Base-by-base conservation (phyloP, 2,797 vertebrate genomes). In the Pseudochromis fuscus region DNA sequence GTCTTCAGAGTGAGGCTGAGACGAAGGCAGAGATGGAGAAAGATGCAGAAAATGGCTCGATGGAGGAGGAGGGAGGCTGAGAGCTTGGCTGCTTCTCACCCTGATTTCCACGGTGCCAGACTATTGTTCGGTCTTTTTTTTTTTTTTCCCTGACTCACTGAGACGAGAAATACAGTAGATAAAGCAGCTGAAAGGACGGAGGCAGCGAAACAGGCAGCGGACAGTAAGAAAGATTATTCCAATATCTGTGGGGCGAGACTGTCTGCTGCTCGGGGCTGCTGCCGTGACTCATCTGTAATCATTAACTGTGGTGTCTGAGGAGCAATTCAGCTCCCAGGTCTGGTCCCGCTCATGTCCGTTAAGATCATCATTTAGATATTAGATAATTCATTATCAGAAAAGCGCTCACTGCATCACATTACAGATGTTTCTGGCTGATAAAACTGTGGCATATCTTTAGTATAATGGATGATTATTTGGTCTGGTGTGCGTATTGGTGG, bases 261-360 rank as follows among this genome's bases (percentile, higher is more conserved):
- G 49, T 61, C 72, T 46, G 40, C 72, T 58, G 56, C 61, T 38
- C 31, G 2, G 42, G 23, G 51, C 62, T 59, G 46, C 25, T 21
- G 63, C 63, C 37, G 45, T 38, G 77, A 76, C 69, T 74, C 81
- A 67, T 77, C 44, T 28, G 6, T 59, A 48, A 77, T 64, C 69
- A 51, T 18, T 42, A 9, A 7, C n/a, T 19, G 40, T 19, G n/a
- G 18, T n/a, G 40, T 44, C n/a, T 3, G n/a, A 44, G 40, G 40
- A 44, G 19, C n/a, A 15, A 0, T 11, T 37, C 37, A 11, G 25
- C 3, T 2, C 38, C 50, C 3, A 4, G 10, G 40, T 46, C 38
- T 18, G 38, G 6, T 35, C 55, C 49, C 64, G 7, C 31, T 15
- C 35, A 3, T 16, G 11, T 16, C 13, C 24, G 15, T 38, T 38